Conservation (phyloP, 2,113 vertebrate species). For the Vulpes vulpes region DNA sequence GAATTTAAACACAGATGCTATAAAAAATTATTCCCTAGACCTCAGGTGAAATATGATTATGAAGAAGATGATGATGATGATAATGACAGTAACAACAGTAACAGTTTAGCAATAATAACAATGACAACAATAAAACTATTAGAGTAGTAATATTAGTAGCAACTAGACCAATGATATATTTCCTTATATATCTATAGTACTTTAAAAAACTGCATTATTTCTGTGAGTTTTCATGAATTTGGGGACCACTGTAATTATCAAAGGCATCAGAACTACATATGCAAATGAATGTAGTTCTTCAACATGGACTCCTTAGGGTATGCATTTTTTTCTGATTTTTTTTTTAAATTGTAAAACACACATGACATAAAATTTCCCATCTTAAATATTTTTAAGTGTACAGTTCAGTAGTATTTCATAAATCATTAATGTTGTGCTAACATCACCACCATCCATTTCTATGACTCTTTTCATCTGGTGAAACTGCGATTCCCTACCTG, state of each 20-base stretch:
- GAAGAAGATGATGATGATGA: fast-evolving
- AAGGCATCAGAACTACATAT: neutral
- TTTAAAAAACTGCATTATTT: neutral
- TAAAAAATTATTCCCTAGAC: neutral
- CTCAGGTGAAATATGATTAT: neutral
- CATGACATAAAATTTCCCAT: neutral
- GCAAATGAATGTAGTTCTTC: neutral
- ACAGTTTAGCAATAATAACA: neutral
- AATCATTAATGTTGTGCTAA: too few species aligned
- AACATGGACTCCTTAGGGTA: neutral
- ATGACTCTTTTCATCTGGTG: neutral
- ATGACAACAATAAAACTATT: neutral
- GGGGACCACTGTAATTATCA: neutral
- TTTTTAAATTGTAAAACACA: neutral
- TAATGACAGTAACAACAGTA: neutral
- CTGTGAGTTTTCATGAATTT: neutral
- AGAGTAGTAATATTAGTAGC: neutral
- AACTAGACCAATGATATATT: neutral
- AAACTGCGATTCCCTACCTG: neutral
- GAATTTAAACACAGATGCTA: neutral
- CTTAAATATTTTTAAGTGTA: neutral
- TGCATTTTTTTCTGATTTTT: neutral
- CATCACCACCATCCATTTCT: neutral
- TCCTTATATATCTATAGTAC: neutral
- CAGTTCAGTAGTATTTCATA: neutral